Conservation (phyloP, 2,113 vertebrate genomes). For the Trogon surrucura region DNA sequence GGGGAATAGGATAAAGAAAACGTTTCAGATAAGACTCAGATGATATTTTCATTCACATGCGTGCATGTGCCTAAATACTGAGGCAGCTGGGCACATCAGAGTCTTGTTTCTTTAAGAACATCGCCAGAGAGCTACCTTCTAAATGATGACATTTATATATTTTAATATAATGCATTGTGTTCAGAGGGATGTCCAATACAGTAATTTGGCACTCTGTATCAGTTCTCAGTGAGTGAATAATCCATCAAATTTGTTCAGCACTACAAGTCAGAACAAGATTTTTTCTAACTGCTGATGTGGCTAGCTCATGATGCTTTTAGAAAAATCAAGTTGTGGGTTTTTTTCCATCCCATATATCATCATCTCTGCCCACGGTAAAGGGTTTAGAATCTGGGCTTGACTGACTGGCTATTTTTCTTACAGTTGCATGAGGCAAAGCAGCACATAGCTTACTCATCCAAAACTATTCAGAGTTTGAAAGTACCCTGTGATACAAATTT, state of each 20-base stretch:
- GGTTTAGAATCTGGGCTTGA: constrained; percentile 17
- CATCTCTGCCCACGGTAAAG: not conserved
- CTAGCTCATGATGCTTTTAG: not conserved
- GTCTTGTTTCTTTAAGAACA: not conserved
- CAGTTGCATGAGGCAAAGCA: not conserved
- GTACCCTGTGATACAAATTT: constrained; percentile 13
- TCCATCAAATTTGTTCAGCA: constrained; percentile 41
- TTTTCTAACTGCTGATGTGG: not conserved
- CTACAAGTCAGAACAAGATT: constrained; percentile 14
- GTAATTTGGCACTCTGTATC: constrained; percentile 9
- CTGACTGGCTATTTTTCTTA: constrained; percentile 37
- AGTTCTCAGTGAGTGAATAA: not conserved
- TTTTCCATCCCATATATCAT: constrained; percentile 13
- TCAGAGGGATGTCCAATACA: constrained; percentile 15
- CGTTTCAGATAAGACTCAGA: not conserved
- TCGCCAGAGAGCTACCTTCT: not conserved
- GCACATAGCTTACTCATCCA: not conserved
- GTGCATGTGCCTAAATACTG: fast-evolving
- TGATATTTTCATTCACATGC: not conserved
- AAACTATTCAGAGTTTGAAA: constrained; percentile 33
- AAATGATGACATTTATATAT: constrained; percentile 23
- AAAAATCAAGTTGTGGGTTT: not conserved
- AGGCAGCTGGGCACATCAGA: not conserved
- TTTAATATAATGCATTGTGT: constrained; percentile 26
- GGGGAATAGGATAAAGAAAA: not conserved